Conservation (phyloP, 2,113 vertebrate genomes). For the Pachycephala philippinensis region DNA sequence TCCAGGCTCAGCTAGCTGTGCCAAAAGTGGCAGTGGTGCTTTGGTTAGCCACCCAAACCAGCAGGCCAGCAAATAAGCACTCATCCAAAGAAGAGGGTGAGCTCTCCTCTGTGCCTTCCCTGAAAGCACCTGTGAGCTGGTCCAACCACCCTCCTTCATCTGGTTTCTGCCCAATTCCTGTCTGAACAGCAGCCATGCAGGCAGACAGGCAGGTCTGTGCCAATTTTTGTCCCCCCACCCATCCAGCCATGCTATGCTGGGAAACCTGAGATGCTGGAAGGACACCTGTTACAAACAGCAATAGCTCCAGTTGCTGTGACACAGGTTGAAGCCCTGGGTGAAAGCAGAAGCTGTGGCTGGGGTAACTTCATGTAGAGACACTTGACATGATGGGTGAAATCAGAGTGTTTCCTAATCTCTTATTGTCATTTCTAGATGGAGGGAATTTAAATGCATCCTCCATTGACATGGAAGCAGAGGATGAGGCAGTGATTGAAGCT, state of each 20-base stretch:
- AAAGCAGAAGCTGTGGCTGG: neutral
- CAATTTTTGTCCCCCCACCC: neutral
- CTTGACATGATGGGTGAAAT: neutral
- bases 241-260: neutral
- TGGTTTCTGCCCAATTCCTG: neutral
- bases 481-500: slow-evolving; percentile 59
- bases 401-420: neutral
- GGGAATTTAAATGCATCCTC: slow-evolving; percentile 62
- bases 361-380: neutral
- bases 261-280: neutral
- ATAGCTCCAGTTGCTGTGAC: neutral
- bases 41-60: neutral
- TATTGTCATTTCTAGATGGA: slow-evolving; percentile 66
- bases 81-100: neutral
- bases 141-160: neutral
- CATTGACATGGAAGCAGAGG: slow-evolving; percentile 65
- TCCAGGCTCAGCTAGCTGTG: neutral
- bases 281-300: neutral
- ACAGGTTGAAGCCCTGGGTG: neutral
- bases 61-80: neutral
- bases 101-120: neutral
- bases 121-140: neutral
- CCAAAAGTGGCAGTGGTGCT: neutral
- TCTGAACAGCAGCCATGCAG: neutral
- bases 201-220: neutral